These are phyloP conservation scores for Labia minor DNA, from an alignment of 2,888 invertebrate species.

Conservation along the genomic window DNA sequence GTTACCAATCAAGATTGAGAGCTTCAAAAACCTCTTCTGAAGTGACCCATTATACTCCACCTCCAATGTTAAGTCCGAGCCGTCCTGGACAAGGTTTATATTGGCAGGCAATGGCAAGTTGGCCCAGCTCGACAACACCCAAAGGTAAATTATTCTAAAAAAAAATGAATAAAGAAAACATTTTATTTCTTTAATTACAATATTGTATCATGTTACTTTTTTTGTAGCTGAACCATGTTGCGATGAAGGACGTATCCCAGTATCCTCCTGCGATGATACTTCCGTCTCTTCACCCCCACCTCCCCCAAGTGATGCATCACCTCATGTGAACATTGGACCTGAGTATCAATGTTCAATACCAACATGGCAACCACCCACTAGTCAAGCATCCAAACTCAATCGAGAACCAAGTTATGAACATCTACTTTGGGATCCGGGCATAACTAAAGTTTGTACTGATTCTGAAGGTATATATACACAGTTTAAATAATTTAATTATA, in stretches of 20 bases:
- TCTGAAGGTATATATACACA: conserved; percentile 52
- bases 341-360: conserved; percentile 80
- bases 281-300: background rate
- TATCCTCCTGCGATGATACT: background rate
- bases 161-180: too few relatives aligned
- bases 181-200: conserved; percentile 13
- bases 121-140: conserved; percentile 34
- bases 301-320: conserved; percentile 42
- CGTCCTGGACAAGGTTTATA: conserved; percentile 80
- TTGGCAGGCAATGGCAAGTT: conserved; percentile 38
- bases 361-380: conserved; percentile 29
- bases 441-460: conserved; percentile 56
- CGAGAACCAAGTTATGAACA: conserved; percentile 51
- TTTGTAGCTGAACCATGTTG: background rate
- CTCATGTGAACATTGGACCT: conserved; percentile 77
- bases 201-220: background rate
- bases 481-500: too few relatives aligned
- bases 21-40: conserved; percentile 36
- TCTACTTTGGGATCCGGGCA: conserved; percentile 78
- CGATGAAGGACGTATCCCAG: background rate
- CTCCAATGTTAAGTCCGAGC: conserved; percentile 87
- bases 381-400: conserved; percentile 26
- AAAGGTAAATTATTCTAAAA: conserved; percentile 8
- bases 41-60: conserved; percentile 72
- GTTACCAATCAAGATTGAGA: conserved; percentile 42